Conservation (phyloP, 2,797 vertebrate species). For the Hyperoplus lanceolatus region DNA sequence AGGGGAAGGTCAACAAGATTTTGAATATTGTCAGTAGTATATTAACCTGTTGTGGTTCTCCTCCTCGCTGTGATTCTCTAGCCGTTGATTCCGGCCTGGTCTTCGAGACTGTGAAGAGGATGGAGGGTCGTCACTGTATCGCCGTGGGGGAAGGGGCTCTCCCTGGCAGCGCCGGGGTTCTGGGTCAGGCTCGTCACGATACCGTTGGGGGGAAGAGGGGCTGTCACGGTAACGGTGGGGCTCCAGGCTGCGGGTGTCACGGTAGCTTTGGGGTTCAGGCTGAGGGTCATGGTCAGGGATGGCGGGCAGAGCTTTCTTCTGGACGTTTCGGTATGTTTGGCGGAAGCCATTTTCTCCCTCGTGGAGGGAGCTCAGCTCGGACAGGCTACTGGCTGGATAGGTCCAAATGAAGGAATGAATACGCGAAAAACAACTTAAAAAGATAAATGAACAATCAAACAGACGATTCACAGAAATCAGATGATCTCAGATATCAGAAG, state of each 20-base stretch:
- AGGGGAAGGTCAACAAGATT: not conserved
- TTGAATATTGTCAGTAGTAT: too few relatives aligned
- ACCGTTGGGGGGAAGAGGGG: conserved; percentile 55
- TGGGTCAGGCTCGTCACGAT: conserved; percentile 34
- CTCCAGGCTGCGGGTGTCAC: conserved; percentile 66
- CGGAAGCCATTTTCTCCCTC: conserved; percentile 90
- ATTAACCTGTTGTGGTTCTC: conserved; percentile 67
- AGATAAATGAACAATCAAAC: not conserved
- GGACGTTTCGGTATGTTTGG: conserved; percentile 89
- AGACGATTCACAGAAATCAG: not conserved
- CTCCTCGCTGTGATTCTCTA: conserved; percentile 62
- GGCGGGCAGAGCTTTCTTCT: conserved; percentile 91
- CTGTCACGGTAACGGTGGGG: conserved; percentile 49
- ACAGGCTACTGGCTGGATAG: conserved; percentile 88
- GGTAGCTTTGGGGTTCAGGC: conserved; percentile 76
- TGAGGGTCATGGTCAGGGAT: conserved; percentile 87
- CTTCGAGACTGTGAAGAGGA: conserved; percentile 63
- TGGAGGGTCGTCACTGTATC: conserved; percentile 76
- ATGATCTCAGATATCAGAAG: not conserved
- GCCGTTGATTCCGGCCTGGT: conserved; percentile 36
- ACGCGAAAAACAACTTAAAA: not conserved
- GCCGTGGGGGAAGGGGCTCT: conserved; percentile 54
- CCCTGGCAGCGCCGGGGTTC: conserved; percentile 53
- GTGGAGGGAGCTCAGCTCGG: conserved; percentile 95
- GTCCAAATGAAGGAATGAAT: conserved; percentile 5